A percentile compares a stretch with the other conserved stretches of the same genome.
phyloP scores from a whole-genome alignment of 2,113 vertebrate genomes.

The Eublepharis macularius region DNA sequence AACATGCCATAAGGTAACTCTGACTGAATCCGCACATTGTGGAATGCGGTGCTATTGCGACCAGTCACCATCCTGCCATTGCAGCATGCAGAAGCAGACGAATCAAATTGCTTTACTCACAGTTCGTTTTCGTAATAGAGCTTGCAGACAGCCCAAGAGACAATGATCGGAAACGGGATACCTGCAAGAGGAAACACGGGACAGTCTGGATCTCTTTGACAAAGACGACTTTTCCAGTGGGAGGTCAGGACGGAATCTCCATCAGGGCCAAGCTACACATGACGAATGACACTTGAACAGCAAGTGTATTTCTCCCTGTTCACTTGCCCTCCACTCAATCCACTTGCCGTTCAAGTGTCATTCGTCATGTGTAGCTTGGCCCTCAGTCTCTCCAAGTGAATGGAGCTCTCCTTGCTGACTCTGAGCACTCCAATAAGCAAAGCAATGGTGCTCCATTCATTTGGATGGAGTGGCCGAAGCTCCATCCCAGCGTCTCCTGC shows the following conservation, averaged over 20 bases:
- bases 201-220: background rate
- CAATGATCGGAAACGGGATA: constrained; percentile 90
- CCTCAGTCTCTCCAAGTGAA: background rate
- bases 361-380: no score
- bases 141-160: constrained; percentile 91
- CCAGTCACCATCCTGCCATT: no score
- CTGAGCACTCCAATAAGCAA: no score
- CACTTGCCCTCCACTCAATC: no score
- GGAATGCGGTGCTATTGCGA: no score
- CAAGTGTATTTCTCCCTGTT: no score
- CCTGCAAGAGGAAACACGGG: constrained; percentile 72
- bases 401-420: background rate
- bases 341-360: no score
- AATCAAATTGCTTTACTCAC: constrained; percentile 76
- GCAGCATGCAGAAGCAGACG: background rate
- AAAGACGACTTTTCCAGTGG: background rate
- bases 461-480: background rate
- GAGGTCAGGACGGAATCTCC: background rate
- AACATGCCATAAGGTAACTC: no score
- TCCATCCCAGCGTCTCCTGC: background rate
- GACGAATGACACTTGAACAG: no score
- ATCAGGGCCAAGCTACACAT: no score
- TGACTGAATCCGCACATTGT: no score
- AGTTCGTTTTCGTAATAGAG: constrained; percentile 91
- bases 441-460: background rate